phyloP scores from a whole-genome alignment of 2,113 vertebrate genomes.

The Calyptomena viridis region DNA sequence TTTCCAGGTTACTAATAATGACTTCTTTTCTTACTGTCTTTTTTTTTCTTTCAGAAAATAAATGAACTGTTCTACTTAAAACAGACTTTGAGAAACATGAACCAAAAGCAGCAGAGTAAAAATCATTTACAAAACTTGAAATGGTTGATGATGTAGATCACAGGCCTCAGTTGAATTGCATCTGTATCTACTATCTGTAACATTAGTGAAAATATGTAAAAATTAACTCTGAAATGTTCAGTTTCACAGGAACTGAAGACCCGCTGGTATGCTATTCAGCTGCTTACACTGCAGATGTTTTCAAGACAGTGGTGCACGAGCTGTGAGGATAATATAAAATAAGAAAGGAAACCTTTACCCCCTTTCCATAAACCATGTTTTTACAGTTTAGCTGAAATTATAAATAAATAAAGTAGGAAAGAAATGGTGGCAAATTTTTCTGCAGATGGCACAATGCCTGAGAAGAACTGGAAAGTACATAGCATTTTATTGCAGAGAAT shows the following conservation, averaged over 20 bases:
- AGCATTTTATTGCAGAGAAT: background rate
- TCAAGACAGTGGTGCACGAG: background rate
- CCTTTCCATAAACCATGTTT: background rate
- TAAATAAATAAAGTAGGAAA: background rate
- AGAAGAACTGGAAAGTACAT: background rate
- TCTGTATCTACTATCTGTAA: background rate
- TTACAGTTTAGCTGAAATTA: background rate
- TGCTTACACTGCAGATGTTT: background rate
- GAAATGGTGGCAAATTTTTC: background rate
- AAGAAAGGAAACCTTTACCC: background rate
- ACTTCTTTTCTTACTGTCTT: background rate
- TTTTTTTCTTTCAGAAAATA: background rate
- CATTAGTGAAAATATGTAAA: background rate
- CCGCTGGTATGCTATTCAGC: background rate
- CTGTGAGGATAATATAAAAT: background rate
- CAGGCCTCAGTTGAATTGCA: background rate
- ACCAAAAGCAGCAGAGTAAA: background rate
- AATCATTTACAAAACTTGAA: slow-evolving; percentile 21
- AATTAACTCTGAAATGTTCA: background rate
- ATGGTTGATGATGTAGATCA: background rate
- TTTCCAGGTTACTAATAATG: background rate
- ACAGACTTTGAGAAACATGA: background rate
- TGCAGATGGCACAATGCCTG: background rate
- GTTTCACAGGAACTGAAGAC: background rate
- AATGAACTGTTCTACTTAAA: background rate